Evolutionary conservation across 1,140 invertebrate species (phyloP), one percentile per base, ranked within the genome.

Genomic region (Diploscapter pachys): DNA sequence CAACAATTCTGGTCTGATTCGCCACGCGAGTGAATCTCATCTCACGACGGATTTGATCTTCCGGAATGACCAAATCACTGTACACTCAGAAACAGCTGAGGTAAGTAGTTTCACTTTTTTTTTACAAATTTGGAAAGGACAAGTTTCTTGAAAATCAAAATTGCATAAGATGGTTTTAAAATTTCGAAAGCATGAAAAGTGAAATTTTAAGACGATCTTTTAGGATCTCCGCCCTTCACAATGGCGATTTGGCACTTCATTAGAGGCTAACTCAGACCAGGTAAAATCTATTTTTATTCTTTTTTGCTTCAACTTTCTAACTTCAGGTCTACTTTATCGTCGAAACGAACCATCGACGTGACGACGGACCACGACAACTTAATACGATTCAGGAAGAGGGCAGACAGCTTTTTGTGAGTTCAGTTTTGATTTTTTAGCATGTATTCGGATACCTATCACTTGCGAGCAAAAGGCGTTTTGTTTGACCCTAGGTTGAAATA

Each of bases 91-190:
- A 72, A 4, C 9, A 71, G 71, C 56, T 71, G 50, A 6, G 11
- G 71, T 71, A 68, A 54, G 5, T 55, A 67, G n/a, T 71, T 71
- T 71, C 64, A 13, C 13, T 13, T 59, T 62, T 59, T 62, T 13
- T 69, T 54, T 56, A 11, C 62, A 59, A 54, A n/a, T 69, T 9
- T 65, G 9, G 8, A 65, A 49, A 31, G 31, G 31, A 31, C 31
- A 31, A 31, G 31, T 31, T 31, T 31, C 31, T 31, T 31, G 31
- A 31, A 31, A 31, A 31, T 31, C 31, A 31, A 31, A 31, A 31
- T 31, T 31, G 31, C 31, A 31, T 31, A 31, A 31, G 31, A 31
- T 31, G 31, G 31, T 31, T 31, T 31, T 31, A 31, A 31, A 31
- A 31, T 31, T 31, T 31, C 0, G 31, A 31, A 31, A 31, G 31